Conservation (phyloP, 2,888 invertebrate species). For the Meteorus cinctellus region DNA sequence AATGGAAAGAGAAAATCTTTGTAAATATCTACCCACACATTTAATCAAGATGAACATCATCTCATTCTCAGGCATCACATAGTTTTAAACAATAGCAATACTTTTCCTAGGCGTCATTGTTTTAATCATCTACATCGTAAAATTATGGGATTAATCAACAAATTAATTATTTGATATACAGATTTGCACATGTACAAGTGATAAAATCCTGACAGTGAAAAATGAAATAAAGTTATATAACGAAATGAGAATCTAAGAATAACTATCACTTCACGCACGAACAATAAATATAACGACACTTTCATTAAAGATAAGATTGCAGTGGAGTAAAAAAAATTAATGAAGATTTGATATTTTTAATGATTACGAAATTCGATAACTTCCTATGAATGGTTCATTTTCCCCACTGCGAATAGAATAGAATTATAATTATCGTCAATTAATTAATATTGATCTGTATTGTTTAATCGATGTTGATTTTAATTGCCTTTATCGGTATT, state of each 20-base stretch:
- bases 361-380: not conserved
- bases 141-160: not conserved
- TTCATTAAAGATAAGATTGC: not conserved
- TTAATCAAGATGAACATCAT: not conserved
- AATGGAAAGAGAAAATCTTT: not conserved
- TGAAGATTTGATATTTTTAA: conserved; percentile 1
- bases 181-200: not conserved
- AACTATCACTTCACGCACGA: not conserved
- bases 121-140: not conserved
- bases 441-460: not conserved
- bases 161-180: not conserved
- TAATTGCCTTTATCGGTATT: not conserved
- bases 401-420: not conserved
- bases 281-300: not conserved
- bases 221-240: not conserved
- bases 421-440: not conserved
- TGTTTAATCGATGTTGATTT: not conserved
- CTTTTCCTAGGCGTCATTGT: not conserved
- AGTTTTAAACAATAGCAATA: not conserved
- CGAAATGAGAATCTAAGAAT: not conserved
- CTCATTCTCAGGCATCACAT: not conserved
- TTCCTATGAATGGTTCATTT: not conserved
- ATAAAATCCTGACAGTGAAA: not conserved
- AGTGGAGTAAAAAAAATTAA: not conserved
- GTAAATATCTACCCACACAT: not conserved